phyloP scores from a whole-genome alignment of 2,113 vertebrate genomes.

The Arvicanthis niloticus region DNA sequence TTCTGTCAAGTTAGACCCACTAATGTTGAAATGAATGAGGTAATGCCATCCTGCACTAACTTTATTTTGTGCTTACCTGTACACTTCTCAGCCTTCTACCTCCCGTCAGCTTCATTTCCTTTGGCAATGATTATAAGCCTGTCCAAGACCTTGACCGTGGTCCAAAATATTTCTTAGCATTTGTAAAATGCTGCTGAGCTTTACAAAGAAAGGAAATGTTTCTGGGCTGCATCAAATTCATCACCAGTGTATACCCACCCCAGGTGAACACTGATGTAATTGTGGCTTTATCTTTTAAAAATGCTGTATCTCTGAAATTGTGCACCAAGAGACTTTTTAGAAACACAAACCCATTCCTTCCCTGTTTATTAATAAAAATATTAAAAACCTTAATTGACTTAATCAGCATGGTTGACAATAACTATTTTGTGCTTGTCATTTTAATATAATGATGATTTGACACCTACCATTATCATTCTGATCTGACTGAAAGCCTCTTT shows the following conservation, averaged over 20 bases:
- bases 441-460: not conserved
- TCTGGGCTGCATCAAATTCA: not conserved
- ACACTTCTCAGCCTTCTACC: not conserved
- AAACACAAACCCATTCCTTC: not conserved
- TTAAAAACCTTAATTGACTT: not conserved
- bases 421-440: not conserved
- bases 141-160: not conserved
- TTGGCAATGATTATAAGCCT: not conserved
- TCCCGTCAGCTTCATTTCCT: not conserved
- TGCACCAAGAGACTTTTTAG: not conserved
- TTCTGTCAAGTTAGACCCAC: not conserved
- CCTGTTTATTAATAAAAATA: not conserved
- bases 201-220: not conserved
- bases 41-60: not conserved
- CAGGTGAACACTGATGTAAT: not conserved
- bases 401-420: not conserved
- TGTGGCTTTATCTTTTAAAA: not conserved
- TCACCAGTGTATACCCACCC: rapidly evolving
- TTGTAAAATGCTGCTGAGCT: not conserved
- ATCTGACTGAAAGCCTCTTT: not conserved
- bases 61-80: not conserved
- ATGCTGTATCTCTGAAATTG: not conserved
- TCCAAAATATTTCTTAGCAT: not conserved
- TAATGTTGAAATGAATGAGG: not conserved
- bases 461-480: too few relatives aligned